phyloP scores from a whole-genome alignment of 1,140 invertebrate species.

The Helicoverpa zea region DNA sequence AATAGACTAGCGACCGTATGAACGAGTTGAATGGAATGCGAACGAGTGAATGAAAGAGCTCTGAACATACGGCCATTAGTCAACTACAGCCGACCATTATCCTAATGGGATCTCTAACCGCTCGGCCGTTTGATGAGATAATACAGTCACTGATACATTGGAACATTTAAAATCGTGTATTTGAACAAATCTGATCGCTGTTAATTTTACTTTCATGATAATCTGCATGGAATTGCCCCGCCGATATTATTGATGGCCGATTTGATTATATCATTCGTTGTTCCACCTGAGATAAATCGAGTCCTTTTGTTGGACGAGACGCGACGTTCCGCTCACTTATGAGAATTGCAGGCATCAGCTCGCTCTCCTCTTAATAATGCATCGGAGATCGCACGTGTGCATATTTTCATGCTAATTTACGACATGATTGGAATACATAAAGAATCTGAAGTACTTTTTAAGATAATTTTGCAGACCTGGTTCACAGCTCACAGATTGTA shows the following conservation, averaged over 20 bases:
- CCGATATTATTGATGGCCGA: constrained; percentile 28
- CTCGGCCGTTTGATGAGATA: constrained; percentile 57
- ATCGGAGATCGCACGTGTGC: constrained; percentile 30
- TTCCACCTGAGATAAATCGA: constrained; percentile 22
- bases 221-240: constrained; percentile 24
- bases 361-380: constrained; percentile 29
- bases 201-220: constrained; percentile 33
- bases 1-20: constrained; percentile 53
- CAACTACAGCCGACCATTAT: constrained; percentile 62
- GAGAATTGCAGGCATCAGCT: constrained; percentile 32
- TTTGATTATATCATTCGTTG: constrained; percentile 34
- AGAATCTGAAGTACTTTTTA: constrained; percentile 20
- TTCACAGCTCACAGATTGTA: neutral
- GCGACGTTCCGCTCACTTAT: constrained; percentile 25
- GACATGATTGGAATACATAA: constrained; percentile 35
- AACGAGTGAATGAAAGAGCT: constrained; percentile 62
- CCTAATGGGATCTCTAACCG: constrained; percentile 62
- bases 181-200: constrained; percentile 32
- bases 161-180: constrained; percentile 45
- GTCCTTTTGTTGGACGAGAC: constrained; percentile 12
- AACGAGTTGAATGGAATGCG: constrained; percentile 58
- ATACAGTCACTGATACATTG: constrained; percentile 49
- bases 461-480: constrained; percentile 6
- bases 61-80: constrained; percentile 58
- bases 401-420: constrained; percentile 33